Conservation (phyloP, 2,888 invertebrate genomes). For the Zele albiditarsus region DNA sequence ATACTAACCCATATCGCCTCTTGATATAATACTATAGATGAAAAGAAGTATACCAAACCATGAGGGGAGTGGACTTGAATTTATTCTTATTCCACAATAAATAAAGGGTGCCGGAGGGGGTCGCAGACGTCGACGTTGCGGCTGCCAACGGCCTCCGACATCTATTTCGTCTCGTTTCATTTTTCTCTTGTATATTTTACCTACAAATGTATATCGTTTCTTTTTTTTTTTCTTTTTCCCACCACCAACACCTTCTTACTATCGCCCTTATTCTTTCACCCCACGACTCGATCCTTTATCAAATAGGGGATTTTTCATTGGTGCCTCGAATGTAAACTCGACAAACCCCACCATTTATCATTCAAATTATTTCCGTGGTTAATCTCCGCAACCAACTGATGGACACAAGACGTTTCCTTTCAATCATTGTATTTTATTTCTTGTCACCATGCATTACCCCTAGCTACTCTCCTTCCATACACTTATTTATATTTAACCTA, state of each 20-base stretch:
- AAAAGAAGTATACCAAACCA: conserved; percentile 22
- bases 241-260: conserved; percentile 31
- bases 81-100: conserved; percentile 54
- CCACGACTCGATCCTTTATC: conserved; percentile 35
- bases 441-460: neutral
- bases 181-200: conserved; percentile 21
- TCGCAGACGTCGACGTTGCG: conserved; percentile 39
- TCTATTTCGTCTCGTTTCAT: conserved; percentile 32
- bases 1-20: conserved; percentile 55
- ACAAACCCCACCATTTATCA: conserved; percentile 22
- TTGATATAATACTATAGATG: conserved; percentile 34
- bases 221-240: conserved; percentile 38
- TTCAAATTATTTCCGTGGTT: conserved; percentile 29
- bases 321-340: conserved; percentile 9
- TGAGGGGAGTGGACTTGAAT: conserved; percentile 46
- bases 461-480: neutral
- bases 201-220: conserved; percentile 5
- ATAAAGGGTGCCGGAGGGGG: conserved; percentile 48
- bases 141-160: conserved; percentile 31
- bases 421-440: neutral
- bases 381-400: conserved; percentile 21
- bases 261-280: conserved; percentile 29
- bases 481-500: neutral
- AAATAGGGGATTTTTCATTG: conserved; percentile 21
- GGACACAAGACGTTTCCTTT: neutral